These are phyloP conservation scores for Masticophis lateralis DNA, from an alignment of 2,797 vertebrate genomes.

Conservation along the genomic window DNA sequence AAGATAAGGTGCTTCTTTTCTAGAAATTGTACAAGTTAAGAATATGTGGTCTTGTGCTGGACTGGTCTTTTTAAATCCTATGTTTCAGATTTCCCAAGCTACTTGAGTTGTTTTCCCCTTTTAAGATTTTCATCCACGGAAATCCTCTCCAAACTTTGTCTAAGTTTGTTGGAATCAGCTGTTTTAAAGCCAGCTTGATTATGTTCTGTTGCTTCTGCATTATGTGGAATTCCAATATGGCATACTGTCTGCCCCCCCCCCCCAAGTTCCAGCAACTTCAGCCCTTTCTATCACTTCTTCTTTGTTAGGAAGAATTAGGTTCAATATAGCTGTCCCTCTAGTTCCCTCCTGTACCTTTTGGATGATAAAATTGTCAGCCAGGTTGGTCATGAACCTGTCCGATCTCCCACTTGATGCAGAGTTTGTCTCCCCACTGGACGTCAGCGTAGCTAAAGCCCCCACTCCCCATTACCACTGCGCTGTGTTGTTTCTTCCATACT, in stretches of 20 bases:
- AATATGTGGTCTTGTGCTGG: accelerated
- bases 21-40: neutral
- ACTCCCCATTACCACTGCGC: neutral
- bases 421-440: neutral
- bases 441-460: neutral
- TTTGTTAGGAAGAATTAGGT: neutral
- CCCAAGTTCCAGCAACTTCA: neutral
- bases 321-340: neutral
- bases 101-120: neutral
- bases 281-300: neutral
- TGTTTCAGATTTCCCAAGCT: neutral
- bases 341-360: neutral
- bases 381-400: neutral
- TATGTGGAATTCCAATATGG: neutral
- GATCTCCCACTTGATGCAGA: neutral
- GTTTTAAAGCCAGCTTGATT: neutral
- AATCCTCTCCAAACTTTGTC: neutral
- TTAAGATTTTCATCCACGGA: neutral
- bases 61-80: neutral
- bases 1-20: neutral
- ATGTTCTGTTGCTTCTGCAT: neutral
- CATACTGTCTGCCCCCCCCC: neutral
- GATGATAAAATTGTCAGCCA: neutral
- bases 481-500: neutral
- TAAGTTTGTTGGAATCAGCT: neutral